phyloP scores from a whole-genome alignment of 2,888 invertebrate species.

The Tubulanus polymorphus region DNA sequence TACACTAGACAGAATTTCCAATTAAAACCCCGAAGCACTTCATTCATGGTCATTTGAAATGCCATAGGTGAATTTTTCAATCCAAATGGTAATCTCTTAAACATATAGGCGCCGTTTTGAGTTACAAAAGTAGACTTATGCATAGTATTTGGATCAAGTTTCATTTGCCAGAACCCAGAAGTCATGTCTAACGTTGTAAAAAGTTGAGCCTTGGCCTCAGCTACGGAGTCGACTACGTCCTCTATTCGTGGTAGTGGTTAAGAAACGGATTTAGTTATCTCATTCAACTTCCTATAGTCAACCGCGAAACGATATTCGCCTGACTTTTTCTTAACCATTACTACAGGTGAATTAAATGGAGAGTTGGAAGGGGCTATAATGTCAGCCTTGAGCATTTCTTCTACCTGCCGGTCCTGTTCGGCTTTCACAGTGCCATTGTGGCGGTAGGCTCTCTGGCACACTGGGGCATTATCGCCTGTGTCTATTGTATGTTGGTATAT shows the following conservation, averaged over 20 bases:
- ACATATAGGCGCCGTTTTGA: constrained; percentile 22
- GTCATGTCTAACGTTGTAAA: constrained; percentile 21
- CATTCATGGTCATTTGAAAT: constrained; percentile 21
- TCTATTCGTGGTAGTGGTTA: too few species aligned
- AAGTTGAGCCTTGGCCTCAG: constrained; percentile 17
- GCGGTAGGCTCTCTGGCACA: too few species aligned
- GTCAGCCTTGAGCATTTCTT: too few species aligned
- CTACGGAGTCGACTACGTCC: constrained; percentile 22
- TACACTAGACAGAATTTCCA: constrained; percentile 15
- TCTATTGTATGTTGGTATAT: too few species aligned
- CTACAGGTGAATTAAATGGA: too few species aligned
- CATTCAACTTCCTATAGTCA: constrained; percentile 18
- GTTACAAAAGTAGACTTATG: constrained; percentile 20
- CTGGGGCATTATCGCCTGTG: too few species aligned
- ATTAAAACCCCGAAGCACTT: constrained; percentile 17
- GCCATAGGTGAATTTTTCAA: constrained; percentile 17
- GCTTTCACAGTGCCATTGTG: too few species aligned
- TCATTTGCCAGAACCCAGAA: constrained; percentile 19
- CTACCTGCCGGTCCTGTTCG: too few species aligned
- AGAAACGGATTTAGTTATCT: constrained; percentile 15
- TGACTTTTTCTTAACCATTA: too few species aligned
- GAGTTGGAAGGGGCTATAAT: too few species aligned
- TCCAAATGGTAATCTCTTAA: constrained; percentile 19
- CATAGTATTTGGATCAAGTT: constrained; percentile 15
- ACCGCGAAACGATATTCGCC: too few species aligned